Evolutionary conservation across 2,113 vertebrate genomes (phyloP).

Genomic region (Atractosteus spatula): DNA sequence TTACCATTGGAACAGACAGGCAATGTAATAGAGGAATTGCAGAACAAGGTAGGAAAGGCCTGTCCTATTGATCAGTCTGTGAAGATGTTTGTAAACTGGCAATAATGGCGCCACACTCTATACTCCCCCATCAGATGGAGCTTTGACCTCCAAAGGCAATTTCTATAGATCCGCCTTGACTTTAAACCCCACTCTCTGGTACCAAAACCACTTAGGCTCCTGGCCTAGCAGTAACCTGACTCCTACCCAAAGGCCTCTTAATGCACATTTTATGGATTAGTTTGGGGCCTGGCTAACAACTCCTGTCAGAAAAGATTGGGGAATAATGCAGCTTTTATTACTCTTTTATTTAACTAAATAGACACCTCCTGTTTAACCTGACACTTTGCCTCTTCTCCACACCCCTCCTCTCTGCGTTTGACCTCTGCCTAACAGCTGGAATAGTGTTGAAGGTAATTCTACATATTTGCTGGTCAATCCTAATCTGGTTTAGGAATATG

Average conservation of each 20-base stretch:
- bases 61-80: constrained; percentile 49
- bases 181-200: constrained; percentile 36
- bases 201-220: constrained; percentile 31
- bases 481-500: constrained; percentile 35
- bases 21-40: constrained; percentile 49
- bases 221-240: constrained; percentile 53
- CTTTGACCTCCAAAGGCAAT: constrained; percentile 48
- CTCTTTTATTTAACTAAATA: constrained; percentile 29
- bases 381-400: not conserved
- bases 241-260: constrained; percentile 42
- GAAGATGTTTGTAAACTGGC: constrained; percentile 69
- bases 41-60: constrained; percentile 34
- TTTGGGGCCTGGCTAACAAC: constrained; percentile 48
- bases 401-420: constrained; percentile 23
- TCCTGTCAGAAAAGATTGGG: constrained; percentile 22
- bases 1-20: constrained; percentile 53
- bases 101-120: constrained; percentile 50
- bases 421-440: constrained; percentile 28
- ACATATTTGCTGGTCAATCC: constrained; percentile 39
- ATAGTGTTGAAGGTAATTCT: constrained; percentile 28
- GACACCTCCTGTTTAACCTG: constrained; percentile 24
- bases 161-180: constrained; percentile 57
- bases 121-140: constrained; percentile 31
- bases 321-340: constrained; percentile 50
- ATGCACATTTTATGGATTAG: constrained; percentile 69